Base-by-base conservation (phyloP, 2,888 invertebrate species). In the Eumacrocentrus americanus region DNA sequence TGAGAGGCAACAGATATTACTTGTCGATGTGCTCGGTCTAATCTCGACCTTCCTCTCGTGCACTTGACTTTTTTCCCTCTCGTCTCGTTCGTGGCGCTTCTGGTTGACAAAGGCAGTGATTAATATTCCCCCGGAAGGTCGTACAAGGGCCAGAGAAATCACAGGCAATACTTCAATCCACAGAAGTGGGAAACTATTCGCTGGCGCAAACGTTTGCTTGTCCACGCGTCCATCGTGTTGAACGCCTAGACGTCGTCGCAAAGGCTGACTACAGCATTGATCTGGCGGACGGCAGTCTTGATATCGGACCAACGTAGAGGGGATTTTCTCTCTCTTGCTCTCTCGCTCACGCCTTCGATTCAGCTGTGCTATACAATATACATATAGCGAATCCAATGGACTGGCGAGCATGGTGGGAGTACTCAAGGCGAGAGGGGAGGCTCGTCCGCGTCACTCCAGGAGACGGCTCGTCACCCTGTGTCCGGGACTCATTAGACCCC, bases 231-330 rank as follows among this genome's bases (percentile, higher is more conserved):
- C 67, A 72, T 72, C 73, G 72, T 69, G 72, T 63, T 67, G 65
- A 77, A 75, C 73, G 73, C 77, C 73, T 69, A 74, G 76, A 74
- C 76, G 75, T 78, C 77, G 77, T 75, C 78, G 73, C 73, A 68
- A 5, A 14, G 20, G 14, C 23, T 48, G 75, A 66, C 76, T 73
- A 72, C 79, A 70, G 79, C 81, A 80, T 81, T 80, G 80, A 81
- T 81, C 80, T 80, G 80, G 79, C 77, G 71, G 74, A 76, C 72
- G 73, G 70, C 69, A 74, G 78, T 77, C 77, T 79, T 76, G 78
- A 79, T 78, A 79, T 79, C 74, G 73, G 69, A 64, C 46, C 52
- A 56, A 57, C 56, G 61, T 60, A 60, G 64, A 54, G 60, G 51
- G 55, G n/a, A n/a, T n/a, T n/a, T n/a, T n/a, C n/a, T n/a, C n/a